A percentile compares a stretch with the other conserved stretches of the same genome.
phyloP scores from a whole-genome alignment of 2,113 vertebrate species.

The Jaculus jaculus region DNA sequence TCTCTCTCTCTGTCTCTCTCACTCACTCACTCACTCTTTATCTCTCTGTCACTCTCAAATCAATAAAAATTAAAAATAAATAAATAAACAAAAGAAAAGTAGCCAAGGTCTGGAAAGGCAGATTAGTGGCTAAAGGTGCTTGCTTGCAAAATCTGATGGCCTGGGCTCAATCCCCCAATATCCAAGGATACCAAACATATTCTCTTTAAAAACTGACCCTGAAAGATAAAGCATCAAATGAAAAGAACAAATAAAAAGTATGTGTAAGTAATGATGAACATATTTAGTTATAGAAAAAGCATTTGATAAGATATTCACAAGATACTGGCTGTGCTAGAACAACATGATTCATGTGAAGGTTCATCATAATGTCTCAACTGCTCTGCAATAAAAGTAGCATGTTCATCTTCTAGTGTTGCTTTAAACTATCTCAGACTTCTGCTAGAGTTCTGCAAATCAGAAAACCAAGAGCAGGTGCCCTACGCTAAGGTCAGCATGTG shows the following conservation, averaged over 20 bases:
- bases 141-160: no score
- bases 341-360: neutral
- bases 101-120: no score
- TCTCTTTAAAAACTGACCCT: conserved; percentile 7
- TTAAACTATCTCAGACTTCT: conserved; percentile 2
- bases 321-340: neutral
- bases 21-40: no score
- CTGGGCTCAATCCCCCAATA: no score
- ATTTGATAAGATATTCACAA: neutral
- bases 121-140: no score
- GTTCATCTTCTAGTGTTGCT: neutral
- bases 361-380: neutral
- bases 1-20: no score
- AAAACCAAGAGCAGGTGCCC: neutral
- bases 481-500: neutral
- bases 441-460: neutral
- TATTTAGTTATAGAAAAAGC: neutral
- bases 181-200: neutral
- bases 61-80: no score
- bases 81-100: no score
- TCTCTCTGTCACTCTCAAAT: no score
- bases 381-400: neutral
- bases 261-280: neutral
- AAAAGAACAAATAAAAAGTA: conserved; percentile 27
- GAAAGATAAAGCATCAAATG: neutral